These are phyloP conservation scores for Echinarachnius parma DNA, from an alignment of 53 echinoderm and acorn worm species.

Conservation along the genomic window DNA sequence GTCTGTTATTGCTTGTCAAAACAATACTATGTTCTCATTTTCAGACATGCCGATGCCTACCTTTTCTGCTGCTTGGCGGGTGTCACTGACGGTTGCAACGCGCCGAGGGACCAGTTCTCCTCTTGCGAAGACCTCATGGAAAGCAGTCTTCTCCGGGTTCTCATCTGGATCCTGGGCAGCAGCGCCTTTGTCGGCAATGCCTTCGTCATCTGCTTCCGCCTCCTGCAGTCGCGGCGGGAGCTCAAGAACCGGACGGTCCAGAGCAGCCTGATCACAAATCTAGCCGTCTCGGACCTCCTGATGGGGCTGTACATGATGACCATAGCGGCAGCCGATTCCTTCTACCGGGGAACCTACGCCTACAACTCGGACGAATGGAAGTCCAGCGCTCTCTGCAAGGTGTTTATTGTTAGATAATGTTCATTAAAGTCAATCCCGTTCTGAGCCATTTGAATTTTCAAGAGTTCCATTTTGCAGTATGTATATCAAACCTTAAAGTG, in stretches of 20 bases:
- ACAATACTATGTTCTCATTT: neutral
- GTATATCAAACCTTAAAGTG: no score
- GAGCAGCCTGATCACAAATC: constrained; percentile 36
- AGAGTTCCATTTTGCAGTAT: no score
- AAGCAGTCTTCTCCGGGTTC: constrained; percentile 33
- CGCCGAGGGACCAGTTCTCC: constrained; percentile 53
- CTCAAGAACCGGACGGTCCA: constrained; percentile 28
- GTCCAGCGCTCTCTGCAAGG: constrained; percentile 35
- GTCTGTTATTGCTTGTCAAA: no score
- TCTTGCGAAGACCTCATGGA: constrained; percentile 64
- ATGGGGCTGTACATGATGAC: constrained; percentile 61
- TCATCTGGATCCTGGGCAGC: constrained; percentile 63
- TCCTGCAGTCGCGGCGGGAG: neutral
- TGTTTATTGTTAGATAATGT: no score
- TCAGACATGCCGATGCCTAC: constrained; percentile 53
- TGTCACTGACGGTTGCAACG: constrained; percentile 11
- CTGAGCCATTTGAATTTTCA: no score
- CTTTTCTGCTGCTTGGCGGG: constrained; percentile 55
- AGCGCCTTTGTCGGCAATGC: constrained; percentile 57
- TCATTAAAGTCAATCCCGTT: no score
- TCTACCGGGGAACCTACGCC: constrained; percentile 40
- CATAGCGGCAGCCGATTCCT: constrained; percentile 36
- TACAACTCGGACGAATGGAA: constrained; percentile 46
- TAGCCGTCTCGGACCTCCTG: constrained; percentile 43
- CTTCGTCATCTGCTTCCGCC: constrained; percentile 42